Evolutionary conservation across 2,888 invertebrate genomes (phyloP), one percentile per base, ranked within the genome.

Genomic region (Seira sanloemensis): DNA sequence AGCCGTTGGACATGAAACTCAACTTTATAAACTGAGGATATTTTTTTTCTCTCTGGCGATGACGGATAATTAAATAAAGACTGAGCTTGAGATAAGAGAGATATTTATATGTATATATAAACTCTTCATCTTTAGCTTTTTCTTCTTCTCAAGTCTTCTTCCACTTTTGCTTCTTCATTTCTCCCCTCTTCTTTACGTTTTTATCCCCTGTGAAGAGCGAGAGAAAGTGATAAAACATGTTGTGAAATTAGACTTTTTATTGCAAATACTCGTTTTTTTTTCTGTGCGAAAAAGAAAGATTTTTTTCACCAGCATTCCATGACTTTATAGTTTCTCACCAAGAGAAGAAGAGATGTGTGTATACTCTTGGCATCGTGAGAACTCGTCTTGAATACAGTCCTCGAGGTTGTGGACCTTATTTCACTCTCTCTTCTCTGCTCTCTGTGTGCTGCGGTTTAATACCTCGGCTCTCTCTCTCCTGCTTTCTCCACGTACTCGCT

Each of bases 361-460:
- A n/a, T n/a, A n/a, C n/a, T n/a, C n/a, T n/a, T 16, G 24, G 25
- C 54, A n/a, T 54, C 54, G 72, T 54, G 72, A 72, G 54, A 50
- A 46, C 27, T 72, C 54, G 72, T 72, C 18, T n/a, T 50, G n/a
- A 71, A 37, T 7, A 12, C 4, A 37, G 12, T 72, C 18, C 9
- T 7, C 26, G 73, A 73, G 73, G 73, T 75, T 75, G 66, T 75
- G 75, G 46, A 75, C 75, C 75, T 50, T n/a, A n/a, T n/a, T n/a
- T n/a, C 71, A n/a, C 27, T 19, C 69, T 74, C 21, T 58, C 69
- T 19, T 26, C 9, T 74, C 19, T 74, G 9, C 18, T 72, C 46
- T 19, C 27, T 46, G 19, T 68, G 26, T 68, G 19, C 37, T 71
- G 16, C 68, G 16, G 23, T 46, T 21, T 9, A n/a, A 69, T 69